These are phyloP conservation scores for Anarrhichthys ocellatus DNA, from an alignment of 2,113 vertebrate species.

Conservation along the genomic window DNA sequence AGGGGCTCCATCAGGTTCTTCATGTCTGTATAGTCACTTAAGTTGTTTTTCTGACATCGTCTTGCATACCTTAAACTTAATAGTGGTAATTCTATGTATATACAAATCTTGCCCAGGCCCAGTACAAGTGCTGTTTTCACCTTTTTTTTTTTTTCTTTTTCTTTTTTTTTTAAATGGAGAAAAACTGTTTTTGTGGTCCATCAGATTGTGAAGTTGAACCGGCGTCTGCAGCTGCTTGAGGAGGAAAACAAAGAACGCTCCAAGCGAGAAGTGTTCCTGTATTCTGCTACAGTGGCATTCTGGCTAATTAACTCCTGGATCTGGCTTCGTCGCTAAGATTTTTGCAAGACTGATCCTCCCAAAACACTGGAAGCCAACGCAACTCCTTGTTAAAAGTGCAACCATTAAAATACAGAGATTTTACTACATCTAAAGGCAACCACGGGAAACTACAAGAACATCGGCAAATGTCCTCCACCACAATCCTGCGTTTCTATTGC, in stretches of 20 bases:
- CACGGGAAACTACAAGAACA: neutral
- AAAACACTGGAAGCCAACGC: slow-evolving; percentile 56
- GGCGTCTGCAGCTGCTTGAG: slow-evolving; percentile 94
- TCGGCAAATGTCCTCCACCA: neutral
- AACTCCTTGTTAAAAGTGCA: slow-evolving; percentile 47
- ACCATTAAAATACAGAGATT: slow-evolving; percentile 7
- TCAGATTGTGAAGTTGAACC: slow-evolving; percentile 97
- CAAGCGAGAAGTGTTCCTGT: slow-evolving; percentile 94
- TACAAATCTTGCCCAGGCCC: neutral
- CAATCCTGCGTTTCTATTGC: neutral
- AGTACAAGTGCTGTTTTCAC: neutral
- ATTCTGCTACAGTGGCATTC: slow-evolving; percentile 95
- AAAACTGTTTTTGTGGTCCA: neutral
- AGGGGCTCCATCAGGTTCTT: too few relatives aligned
- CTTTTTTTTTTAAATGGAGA: neutral
- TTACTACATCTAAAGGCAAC: neutral
- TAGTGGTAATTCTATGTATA: neutral
- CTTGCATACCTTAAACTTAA: neutral
- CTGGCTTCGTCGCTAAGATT: slow-evolving; percentile 92
- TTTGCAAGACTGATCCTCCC: slow-evolving; percentile 19
- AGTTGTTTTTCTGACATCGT: neutral
- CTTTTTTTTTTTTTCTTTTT: neutral
- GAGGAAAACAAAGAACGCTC: slow-evolving; percentile 96
- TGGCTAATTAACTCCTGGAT: slow-evolving; percentile 98
- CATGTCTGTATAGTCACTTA: neutral